Evolutionary conservation across 1,140 invertebrate genomes (phyloP), one percentile per base, ranked within the genome.

Genomic region (Heliconius melpomene): DNA sequence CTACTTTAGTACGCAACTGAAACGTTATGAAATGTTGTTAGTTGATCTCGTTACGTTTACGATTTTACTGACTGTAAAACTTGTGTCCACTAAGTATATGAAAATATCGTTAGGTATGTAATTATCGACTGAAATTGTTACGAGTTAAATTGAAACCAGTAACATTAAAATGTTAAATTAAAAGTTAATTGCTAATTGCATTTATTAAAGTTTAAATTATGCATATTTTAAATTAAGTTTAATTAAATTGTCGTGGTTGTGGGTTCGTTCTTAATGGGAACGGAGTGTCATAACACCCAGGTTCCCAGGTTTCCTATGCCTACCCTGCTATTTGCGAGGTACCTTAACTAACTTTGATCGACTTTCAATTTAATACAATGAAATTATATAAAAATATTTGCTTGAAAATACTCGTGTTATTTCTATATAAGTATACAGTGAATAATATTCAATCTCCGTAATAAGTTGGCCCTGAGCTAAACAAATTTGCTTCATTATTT

Each of bases 1-100:
- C 32, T 79, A 76, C 52, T 66, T 80, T 82, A 70, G 79, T 74
- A 66, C 71, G 60, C 60, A 36, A 75, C 54, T 76, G 71, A 66
- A 66, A 40, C 60, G 20, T 75, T 79, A 72, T 79, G 46, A 50
- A 75, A 66, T 66, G 5, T 52, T 72, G 60, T 16, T 26, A 66
- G 60, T 29, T 29, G 60, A 66, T 66, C 60, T 66, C 60, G 26
- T 66, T 29, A 66, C 26, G 2, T 29, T 36, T 29, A 66, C 60
- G 5, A 2, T 66, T 66, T 66, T 16, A 29, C 5, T 66, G 60
- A 7, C 1, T 66, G 60, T 66, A 66, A 66, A 66, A 29, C 29
- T 26, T 16, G 26, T 66, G 8, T 57, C 3, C 23, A 23, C n/a
- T 20, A 2, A n/a, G n/a, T n/a, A n/a, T 0, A 13, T 46, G 13